Evolutionary conservation across 2,113 vertebrate species (phyloP).

Genomic region (Vulpes lagopus): DNA sequence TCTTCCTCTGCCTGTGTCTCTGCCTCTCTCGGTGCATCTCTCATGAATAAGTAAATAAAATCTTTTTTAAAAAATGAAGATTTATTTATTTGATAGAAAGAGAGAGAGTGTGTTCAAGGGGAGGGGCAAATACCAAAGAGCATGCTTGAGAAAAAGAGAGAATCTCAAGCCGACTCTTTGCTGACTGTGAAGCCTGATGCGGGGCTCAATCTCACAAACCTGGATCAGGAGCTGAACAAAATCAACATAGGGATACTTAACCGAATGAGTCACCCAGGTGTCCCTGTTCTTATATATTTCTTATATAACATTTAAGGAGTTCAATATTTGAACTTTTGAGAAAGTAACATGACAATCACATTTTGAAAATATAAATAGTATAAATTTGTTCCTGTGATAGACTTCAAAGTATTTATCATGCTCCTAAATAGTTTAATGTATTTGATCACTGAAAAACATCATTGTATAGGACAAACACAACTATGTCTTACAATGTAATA

Average conservation of each 20-base stretch:
- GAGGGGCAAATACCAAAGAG: neutral
- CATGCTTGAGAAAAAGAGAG: neutral
- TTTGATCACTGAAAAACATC: neutral
- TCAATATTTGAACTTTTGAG: conserved; percentile 23
- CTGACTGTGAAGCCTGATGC: neutral
- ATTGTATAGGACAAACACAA: neutral
- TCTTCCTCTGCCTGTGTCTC: no score
- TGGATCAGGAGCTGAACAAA: neutral
- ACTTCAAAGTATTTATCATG: neutral
- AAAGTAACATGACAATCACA: conserved; percentile 15
- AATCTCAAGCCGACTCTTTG: neutral
- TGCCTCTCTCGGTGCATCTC: no score
- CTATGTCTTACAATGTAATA: neutral
- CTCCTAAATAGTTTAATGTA: neutral
- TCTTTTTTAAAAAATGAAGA: no score
- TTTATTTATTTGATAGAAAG: neutral
- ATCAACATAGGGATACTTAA: neutral
- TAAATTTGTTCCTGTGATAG: neutral
- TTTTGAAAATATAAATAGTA: neutral
- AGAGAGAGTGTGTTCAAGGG: neutral
- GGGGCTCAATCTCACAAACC: neutral
- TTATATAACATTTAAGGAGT: neutral
- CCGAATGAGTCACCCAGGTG: neutral
- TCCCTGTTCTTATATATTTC: neutral
- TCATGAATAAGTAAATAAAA: no score